Evolutionary conservation across 2,888 invertebrate genomes (phyloP).

Genomic region (Hirtodrosophila histrioides): DNA sequence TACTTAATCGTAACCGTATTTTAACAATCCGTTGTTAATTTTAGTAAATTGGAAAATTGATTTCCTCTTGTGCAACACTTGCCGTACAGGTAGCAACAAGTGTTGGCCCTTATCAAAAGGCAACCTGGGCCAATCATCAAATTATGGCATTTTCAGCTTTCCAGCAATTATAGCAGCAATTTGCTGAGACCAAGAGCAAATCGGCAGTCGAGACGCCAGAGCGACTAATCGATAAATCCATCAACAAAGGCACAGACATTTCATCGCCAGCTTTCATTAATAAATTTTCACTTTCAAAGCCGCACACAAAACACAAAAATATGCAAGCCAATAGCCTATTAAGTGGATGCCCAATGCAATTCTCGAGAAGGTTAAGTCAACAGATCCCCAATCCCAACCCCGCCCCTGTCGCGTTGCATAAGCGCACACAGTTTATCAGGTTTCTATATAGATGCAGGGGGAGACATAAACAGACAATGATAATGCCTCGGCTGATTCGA

Average conservation of each 20-base stretch:
- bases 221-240: constrained; percentile 57
- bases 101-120: constrained; percentile 42
- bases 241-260: constrained; percentile 47
- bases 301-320: constrained; percentile 14
- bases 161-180: constrained; percentile 64
- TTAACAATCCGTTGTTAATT: neutral
- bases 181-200: constrained; percentile 37
- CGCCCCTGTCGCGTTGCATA: constrained; percentile 52
- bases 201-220: constrained; percentile 31
- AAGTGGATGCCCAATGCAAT: constrained; percentile 52
- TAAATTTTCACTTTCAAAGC: constrained; percentile 67
- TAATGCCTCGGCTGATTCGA: constrained; percentile 60
- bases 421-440: constrained; percentile 55
- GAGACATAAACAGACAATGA: constrained; percentile 32
- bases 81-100: constrained; percentile 20
- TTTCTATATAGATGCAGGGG: constrained; percentile 16
- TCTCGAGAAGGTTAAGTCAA: constrained; percentile 41
- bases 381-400: neutral
- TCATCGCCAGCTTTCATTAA: constrained; percentile 63
- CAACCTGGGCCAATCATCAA: constrained; percentile 54
- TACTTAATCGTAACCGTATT: neutral
- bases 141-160: constrained; percentile 70
- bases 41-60: constrained; percentile 43
- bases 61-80: constrained; percentile 60
- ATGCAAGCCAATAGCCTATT: constrained; percentile 53